These are phyloP conservation scores for Cynocephalus volans DNA, from an alignment of 2,113 vertebrate genomes.

Conservation along the genomic window DNA sequence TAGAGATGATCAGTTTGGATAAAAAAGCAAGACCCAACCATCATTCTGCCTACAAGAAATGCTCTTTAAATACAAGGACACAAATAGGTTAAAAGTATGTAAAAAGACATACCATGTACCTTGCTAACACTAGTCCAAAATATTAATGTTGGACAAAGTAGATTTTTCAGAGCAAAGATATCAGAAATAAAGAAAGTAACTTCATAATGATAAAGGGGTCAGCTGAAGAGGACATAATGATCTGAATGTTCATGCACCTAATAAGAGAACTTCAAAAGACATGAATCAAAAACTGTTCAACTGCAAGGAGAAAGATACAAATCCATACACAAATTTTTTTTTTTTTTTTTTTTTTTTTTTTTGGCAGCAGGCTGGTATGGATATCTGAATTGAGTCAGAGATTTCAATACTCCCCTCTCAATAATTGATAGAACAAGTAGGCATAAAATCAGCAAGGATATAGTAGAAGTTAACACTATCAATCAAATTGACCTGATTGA, in stretches of 20 bases:
- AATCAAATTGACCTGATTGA: neutral
- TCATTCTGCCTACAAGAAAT: neutral
- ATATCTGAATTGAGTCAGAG: neutral
- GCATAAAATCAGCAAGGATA: neutral
- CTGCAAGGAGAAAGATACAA: neutral
- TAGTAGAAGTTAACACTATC: neutral
- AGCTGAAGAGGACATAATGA: neutral
- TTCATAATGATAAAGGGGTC: neutral
- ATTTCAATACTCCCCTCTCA: neutral
- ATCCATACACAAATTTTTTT: no score
- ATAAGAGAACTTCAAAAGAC: neutral
- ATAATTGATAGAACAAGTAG: neutral
- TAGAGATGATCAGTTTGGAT: neutral
- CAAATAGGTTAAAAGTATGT: neutral
- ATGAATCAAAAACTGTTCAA: neutral
- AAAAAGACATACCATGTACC: no score
- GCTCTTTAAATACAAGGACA: conserved; percentile 20
- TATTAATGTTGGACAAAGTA: conserved; percentile 1
- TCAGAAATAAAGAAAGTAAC: neutral
- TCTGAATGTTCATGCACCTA: neutral
- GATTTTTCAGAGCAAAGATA: neutral
- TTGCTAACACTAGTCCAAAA: neutral
- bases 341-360: no score
- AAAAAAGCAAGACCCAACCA: neutral
- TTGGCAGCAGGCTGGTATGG: no score